phyloP scores from a whole-genome alignment of 2,888 invertebrate genomes.

The Belgica antarctica region DNA sequence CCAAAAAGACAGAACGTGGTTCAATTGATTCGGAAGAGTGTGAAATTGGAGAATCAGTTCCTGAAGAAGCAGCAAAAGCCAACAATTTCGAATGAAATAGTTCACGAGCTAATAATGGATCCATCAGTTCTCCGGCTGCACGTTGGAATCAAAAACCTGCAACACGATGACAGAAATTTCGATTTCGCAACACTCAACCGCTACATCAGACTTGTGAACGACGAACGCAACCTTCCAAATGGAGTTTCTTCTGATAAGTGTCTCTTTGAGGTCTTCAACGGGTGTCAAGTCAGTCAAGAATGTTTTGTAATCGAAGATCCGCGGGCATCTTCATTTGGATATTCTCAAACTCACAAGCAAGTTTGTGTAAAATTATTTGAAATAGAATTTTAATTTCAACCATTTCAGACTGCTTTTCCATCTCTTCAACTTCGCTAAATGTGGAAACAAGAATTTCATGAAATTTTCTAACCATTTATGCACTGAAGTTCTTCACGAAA shows the following conservation, averaged over 20 bases:
- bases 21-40: too few species aligned
- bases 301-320: not conserved
- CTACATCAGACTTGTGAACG: not conserved
- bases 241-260: not conserved
- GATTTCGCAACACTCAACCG: too few species aligned
- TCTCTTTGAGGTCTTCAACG: not conserved
- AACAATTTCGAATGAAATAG: too few species aligned
- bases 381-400: not conserved
- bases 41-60: too few species aligned
- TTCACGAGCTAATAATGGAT: too few species aligned
- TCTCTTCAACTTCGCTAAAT: not conserved
- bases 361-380: not conserved
- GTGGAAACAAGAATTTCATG: not conserved
- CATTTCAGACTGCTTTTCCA: slow-evolving; percentile 28
- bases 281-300: not conserved
- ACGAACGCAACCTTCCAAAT: not conserved
- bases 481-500: slow-evolving; percentile 7
- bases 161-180: too few species aligned
- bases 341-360: slow-evolving; percentile 11
- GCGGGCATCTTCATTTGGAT: not conserved
- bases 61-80: too few species aligned
- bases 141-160: too few species aligned
- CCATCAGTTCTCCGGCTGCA: too few species aligned
- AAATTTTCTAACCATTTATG: not conserved
- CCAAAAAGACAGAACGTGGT: too few species aligned